phyloP scores from a whole-genome alignment of 2,113 vertebrate species.

The Salvator merianae region DNA sequence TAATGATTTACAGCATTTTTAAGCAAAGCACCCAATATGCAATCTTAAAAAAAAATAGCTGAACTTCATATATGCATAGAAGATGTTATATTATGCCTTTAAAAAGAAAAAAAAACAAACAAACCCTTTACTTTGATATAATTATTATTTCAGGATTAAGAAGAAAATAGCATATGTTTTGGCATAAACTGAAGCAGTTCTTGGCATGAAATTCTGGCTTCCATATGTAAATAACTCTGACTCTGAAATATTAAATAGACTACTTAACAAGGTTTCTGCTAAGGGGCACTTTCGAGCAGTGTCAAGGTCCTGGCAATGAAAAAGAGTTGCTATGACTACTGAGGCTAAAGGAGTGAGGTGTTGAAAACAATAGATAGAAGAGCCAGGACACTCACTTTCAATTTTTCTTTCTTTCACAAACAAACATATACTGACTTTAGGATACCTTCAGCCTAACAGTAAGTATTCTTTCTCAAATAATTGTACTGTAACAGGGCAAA shows the following conservation, averaged over 20 bases:
- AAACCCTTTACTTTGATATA: background rate
- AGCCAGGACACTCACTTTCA: background rate
- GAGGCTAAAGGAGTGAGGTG: constrained; percentile 42
- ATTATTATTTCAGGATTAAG: background rate
- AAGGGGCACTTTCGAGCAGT: background rate
- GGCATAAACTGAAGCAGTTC: background rate
- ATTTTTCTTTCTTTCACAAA: background rate
- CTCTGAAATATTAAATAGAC: background rate
- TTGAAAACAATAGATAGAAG: background rate
- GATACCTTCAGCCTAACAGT: background rate
- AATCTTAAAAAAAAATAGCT: background rate
- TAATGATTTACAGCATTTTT: background rate
- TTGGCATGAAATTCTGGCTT: background rate
- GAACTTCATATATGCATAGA: background rate
- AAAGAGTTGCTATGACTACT: constrained; percentile 58
- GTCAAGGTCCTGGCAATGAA: background rate
- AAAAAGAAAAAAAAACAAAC: no score
- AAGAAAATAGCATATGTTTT: background rate
- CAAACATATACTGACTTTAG: background rate
- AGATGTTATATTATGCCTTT: background rate
- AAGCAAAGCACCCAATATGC: background rate
- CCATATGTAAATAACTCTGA: background rate
- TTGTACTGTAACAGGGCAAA: background rate
- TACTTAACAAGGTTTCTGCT: background rate
- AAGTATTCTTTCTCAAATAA: background rate